These are phyloP conservation scores for Alces alces DNA, from an alignment of 2,113 vertebrate genomes.

Conservation along the genomic window DNA sequence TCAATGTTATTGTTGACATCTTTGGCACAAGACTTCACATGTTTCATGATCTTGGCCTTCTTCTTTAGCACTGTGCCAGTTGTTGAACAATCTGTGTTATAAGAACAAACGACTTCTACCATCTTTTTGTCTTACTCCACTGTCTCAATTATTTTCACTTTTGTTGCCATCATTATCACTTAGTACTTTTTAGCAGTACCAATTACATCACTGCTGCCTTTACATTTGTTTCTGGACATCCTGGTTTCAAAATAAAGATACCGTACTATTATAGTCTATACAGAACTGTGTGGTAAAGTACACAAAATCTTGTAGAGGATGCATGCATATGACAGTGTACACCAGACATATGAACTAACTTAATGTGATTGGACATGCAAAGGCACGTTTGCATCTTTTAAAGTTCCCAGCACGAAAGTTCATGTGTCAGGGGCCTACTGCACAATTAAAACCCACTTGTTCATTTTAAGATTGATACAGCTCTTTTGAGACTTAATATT, in stretches of 20 bases:
- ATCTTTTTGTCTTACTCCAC: neutral
- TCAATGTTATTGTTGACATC: neutral
- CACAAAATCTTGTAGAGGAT: neutral
- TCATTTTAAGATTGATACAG: neutral
- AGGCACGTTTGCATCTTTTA: neutral
- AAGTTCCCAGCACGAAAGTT: neutral
- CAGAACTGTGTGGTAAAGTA: neutral
- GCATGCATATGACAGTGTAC: neutral
- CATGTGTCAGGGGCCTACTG: rapidly evolving
- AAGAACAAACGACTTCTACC: neutral
- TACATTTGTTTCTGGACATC: neutral
- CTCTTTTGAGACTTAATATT: neutral
- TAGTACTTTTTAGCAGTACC: neutral
- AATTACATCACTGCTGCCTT: neutral
- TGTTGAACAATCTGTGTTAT: neutral
- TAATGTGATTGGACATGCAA: neutral
- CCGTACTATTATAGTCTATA: neutral
- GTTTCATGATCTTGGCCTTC: neutral
- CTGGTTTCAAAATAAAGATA: neutral
- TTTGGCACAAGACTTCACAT: neutral
- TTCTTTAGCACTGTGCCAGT: neutral
- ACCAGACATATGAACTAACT: neutral
- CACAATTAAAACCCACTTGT: neutral
- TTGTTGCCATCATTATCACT: neutral
- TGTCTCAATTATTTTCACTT: neutral